Base-by-base conservation (phyloP, 1,140 invertebrate species). In the Dreissena rostriformis region DNA sequence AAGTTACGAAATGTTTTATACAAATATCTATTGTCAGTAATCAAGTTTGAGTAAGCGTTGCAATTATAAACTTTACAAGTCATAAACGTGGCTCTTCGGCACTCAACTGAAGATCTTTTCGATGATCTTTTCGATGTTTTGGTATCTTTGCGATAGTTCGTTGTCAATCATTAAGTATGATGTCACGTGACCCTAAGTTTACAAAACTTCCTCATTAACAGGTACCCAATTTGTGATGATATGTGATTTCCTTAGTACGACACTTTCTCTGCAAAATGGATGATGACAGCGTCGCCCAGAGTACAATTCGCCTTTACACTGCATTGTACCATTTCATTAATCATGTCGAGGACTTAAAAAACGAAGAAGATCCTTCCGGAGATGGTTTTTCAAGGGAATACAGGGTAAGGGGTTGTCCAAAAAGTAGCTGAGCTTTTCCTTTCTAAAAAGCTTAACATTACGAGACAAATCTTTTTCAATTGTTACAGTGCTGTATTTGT, bases 291-390 rank as follows among this genome's bases (percentile, higher is more conserved):
- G 0, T 5, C 1, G 24, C 12, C 55, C 68, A 81, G 26, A 81
- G 22, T 22, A 63, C 79, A n/a, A 28, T 61, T 24, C 24, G 22
- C 26, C 79, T 81, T 65, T 53, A 94, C 87, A 93, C 91, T 70
- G 90, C 94, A 79, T 89, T 95, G 55, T 90, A 92, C 82, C 94
- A 94, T 89, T 95, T 95, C 91, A 90, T 95, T 53, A 93, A 94
- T 83, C 93, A 95, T 89, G 94, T 95, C 79, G 94, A 95, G 82
- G 94, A 93, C 65, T 89, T 94, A 80, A 94, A 94, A 87, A 73
- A 85, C 15, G 91, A 93, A 53, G 90, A 91, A 57, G 92, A 90
- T 78, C 89, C 86, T 72, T 90, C 89, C 51, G 92, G 93, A 72
- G 93, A 94, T 87, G 92, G 91, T 22, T 95, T 95, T 87, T 93